Conservation (phyloP, 2,888 invertebrate genomes). For the Tetanocera ferruginea region DNA sequence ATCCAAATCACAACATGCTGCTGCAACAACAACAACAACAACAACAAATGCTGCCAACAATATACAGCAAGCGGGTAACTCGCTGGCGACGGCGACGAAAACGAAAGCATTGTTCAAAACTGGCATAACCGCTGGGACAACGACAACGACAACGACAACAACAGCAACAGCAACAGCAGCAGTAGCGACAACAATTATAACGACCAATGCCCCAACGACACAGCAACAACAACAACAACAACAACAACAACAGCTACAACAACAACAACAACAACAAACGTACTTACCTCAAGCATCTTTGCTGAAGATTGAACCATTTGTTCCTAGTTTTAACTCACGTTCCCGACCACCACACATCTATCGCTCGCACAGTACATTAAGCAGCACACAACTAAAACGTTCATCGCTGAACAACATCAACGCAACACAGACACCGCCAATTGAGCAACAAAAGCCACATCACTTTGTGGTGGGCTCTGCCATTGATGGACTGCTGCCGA, state of each 20-base stretch:
- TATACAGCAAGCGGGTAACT: not conserved
- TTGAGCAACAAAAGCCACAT: not conserved
- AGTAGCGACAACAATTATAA: conserved; percentile 34
- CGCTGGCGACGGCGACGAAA: conserved; percentile 23
- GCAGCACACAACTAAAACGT: conserved; percentile 61
- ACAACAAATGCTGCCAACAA: conserved; percentile 39
- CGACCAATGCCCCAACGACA: not conserved
- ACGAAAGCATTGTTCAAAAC: conserved; percentile 44
- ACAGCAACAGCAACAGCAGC: not conserved
- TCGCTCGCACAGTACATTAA: conserved; percentile 69
- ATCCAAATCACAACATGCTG: conserved; percentile 3
- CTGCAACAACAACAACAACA: conserved; percentile 38
- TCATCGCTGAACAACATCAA: conserved; percentile 8
- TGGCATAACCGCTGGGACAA: conserved; percentile 39
- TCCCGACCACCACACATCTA: conserved; percentile 65
- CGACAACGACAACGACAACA: conserved; percentile 42
- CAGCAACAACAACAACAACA: conserved; percentile 3
- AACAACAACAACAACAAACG: conserved; percentile 54
- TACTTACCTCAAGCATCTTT: conserved; percentile 68
- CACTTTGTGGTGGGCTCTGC: conserved; percentile 34
- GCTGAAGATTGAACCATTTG: conserved; percentile 70
- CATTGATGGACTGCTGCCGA: conserved; percentile 26
- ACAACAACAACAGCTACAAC: conserved; percentile 11
- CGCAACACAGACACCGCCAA: not conserved
- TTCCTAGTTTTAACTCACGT: conserved; percentile 68